These are phyloP conservation scores for Cheilosia soror DNA, from an alignment of 2,888 invertebrate species.

Conservation along the genomic window DNA sequence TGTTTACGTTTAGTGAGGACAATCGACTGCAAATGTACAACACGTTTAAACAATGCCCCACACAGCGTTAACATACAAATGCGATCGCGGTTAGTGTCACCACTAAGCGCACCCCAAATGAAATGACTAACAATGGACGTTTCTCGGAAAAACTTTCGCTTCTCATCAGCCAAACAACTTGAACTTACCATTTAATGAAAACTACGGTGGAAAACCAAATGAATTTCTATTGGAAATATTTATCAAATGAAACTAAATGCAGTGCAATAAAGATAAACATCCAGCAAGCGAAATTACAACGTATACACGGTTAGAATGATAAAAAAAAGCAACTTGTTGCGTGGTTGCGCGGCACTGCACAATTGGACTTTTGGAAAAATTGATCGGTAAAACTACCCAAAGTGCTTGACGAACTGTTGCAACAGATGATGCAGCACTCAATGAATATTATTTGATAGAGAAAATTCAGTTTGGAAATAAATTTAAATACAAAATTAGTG, in stretches of 20 bases:
- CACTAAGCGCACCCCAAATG: constrained; percentile 22
- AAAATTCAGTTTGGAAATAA: constrained; percentile 45
- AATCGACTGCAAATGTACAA: constrained; percentile 63
- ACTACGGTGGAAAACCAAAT: constrained; percentile 2
- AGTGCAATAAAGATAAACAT: constrained; percentile 28
- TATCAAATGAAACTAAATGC: constrained; percentile 4
- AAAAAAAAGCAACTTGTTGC: constrained; percentile 39
- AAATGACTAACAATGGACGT: constrained; percentile 63
- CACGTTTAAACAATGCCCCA: constrained; percentile 44
- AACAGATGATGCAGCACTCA: background rate
- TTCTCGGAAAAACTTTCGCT: constrained; percentile 62
- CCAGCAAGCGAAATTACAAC: constrained; percentile 5
- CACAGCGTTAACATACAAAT: constrained; percentile 20
- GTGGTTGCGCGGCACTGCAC: constrained; percentile 46
- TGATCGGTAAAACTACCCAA: constrained; percentile 2
- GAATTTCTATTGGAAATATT: constrained; percentile 3
- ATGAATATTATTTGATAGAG: constrained; percentile 13
- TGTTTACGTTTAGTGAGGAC: constrained; percentile 78
- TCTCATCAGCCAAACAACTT: background rate
- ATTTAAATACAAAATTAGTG: constrained; percentile 60
- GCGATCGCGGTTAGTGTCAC: constrained; percentile 58
- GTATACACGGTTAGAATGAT: background rate
- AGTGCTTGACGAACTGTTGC: constrained; percentile 15
- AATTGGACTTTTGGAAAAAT: background rate
- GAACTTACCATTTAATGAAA: constrained; percentile 63